Evolutionary conservation across 2,113 vertebrate genomes (phyloP), one percentile per base, ranked within the genome.

Genomic region (Ranitomeya variabilis): DNA sequence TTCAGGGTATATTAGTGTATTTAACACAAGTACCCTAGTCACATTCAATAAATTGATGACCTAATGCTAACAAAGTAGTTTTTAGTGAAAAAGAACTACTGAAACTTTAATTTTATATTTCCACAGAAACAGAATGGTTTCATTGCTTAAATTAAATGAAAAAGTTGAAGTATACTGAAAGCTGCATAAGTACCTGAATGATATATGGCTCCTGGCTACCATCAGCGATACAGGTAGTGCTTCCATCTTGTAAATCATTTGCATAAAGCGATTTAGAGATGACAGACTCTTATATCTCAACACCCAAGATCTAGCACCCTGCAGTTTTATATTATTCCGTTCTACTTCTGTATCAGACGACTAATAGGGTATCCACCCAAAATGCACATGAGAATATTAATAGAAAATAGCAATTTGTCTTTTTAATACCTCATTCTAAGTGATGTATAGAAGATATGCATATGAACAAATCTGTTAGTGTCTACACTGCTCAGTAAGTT

Each of bases 281-380:
- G 82, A 85, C 87, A 89, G 74, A 26, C 81, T 78, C 87, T 85
- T 85, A 89, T 59, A 79, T 85, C 82, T 84, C 62, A 85, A 31
- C 73, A 71, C 59, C 73, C 85, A 74, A 85, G 74, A 78, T 79
- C 37, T 73, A 69, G 87, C 82, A 79, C 82, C 73, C 82, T 89
- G 82, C 74, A 85, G 87, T 89, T 89, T 89, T 79, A 84, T 83
- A 85, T 89, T 85, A 89, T 89, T 78, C 73, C 73, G 62, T 89
- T 82, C 87, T 89, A 89, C 87, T 89, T 89, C 80, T 89, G 82
- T 69, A 88, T 88, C 69, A 88, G 64, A 88, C 71, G 10, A 88
- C 69, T 83, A 85, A 89, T 84, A 89, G 62, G 69, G 86, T 85
- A 85, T 89, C n/a, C 81, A 88, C 87, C 87, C 62, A 79, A 85